Conservation (phyloP, 2,797 vertebrate species). For the Limosa lapponica region DNA sequence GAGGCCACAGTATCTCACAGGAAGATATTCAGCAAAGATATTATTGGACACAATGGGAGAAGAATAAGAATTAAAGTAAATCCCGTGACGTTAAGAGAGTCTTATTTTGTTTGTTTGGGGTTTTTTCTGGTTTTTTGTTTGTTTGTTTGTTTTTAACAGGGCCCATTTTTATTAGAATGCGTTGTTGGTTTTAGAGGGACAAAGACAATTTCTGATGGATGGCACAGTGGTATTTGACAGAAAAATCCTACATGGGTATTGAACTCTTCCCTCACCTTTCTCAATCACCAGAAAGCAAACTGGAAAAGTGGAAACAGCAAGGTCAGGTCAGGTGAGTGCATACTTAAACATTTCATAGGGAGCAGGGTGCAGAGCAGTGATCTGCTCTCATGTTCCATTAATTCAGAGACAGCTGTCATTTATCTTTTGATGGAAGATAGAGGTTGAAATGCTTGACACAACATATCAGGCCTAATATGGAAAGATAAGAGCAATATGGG, state of each 20-base stretch:
- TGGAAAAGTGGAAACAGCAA: slow-evolving; percentile 51
- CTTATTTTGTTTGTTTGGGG: background rate
- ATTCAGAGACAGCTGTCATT: slow-evolving; percentile 73
- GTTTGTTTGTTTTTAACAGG: background rate
- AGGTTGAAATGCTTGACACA: slow-evolving; percentile 59
- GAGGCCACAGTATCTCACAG: background rate
- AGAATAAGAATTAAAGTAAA: background rate
- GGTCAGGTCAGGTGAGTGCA: slow-evolving; percentile 25
- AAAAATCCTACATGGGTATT: background rate
- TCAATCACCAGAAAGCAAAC: slow-evolving; percentile 47
- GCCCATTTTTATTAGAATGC: background rate
- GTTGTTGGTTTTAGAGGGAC: background rate
- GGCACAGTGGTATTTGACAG: slow-evolving; percentile 5
- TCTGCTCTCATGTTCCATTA: slow-evolving; percentile 64
- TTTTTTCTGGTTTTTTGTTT: no score
- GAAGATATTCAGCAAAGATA: background rate
- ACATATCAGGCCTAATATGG: slow-evolving; percentile 29
- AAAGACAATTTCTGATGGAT: slow-evolving; percentile 26
- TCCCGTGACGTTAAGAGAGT: background rate
- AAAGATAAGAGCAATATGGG: slow-evolving; percentile 29
- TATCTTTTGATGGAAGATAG: slow-evolving; percentile 65
- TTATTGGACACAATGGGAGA: background rate
- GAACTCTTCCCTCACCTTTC: slow-evolving; percentile 51
- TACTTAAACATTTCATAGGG: slow-evolving; percentile 64
- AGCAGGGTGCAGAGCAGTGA: slow-evolving; percentile 27